Evolutionary conservation across 2,797 vertebrate genomes (phyloP), one percentile per base, ranked within the genome.

Genomic region (Fratercula arctica): DNA sequence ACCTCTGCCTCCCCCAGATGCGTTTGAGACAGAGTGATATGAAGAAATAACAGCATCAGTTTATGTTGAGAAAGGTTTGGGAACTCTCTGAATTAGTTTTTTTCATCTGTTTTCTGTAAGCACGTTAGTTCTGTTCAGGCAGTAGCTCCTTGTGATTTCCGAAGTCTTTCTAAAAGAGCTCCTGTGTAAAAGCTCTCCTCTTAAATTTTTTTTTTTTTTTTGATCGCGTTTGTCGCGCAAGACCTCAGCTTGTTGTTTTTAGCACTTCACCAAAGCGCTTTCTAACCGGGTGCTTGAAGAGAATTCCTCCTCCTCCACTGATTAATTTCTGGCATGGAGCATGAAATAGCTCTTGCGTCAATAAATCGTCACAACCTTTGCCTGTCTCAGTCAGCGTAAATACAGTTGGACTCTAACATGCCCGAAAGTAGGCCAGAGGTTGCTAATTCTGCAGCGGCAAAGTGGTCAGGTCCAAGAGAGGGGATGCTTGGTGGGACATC

Each of bases 261-360:
- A 93, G 83, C 60, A n/a, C 19, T 56, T 85, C 57, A 93, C 90
- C 87, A 10, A 69, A 86, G 88, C 13, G 5, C 78, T 86, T 39
- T 85, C 95, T 93, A 64, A 92, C 97, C 19, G 91, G 93, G 94
- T 97, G 83, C 97, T 97, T 93, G 61, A 97, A 95, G 83, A 97
- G 96, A 96, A 96, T 97, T 97, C 96, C 85, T 97, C 94, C 92
- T 94, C 77, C 91, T 89, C 82, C 96, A 91, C 94, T 97, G 97
- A 96, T 97, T 96, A 97, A 96, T 96, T 97, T 96, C 95, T 98
- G 98, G 97, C 98, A 94, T 51, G 96, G 79, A 46, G 95, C 73
- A 16, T 70, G 56, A 59, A 96, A 96, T 95, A 84, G 95, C 95
- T 97, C 97, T 98, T 98, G 97, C 97, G 96, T 98, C 98, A 98